Percentiles rank a stretch among this genome's conserved stretches.
Evolutionary conservation across 2,888 invertebrate species (phyloP).

Genomic region (Nesidiocoris tenuis): DNA sequence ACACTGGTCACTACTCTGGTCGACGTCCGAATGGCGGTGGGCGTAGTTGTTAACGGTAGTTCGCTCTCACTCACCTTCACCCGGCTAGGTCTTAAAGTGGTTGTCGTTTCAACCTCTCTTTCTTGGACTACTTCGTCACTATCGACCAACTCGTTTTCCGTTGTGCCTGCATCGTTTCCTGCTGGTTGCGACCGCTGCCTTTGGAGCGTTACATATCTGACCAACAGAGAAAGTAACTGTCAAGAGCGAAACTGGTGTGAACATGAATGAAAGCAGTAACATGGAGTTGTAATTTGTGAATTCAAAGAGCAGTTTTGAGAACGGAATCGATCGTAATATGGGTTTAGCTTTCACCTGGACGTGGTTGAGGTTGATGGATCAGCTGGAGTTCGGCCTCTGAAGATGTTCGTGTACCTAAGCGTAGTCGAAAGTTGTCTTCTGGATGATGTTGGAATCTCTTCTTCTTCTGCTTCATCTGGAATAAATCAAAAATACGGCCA

Average conservation of each 20-base stretch:
- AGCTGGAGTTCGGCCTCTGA: slow-evolving; percentile 44
- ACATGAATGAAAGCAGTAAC: too few relatives aligned
- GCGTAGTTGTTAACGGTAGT: slow-evolving; percentile 45
- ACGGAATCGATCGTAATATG: too few relatives aligned
- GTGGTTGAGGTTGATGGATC: slow-evolving; percentile 39
- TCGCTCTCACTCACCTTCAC: slow-evolving; percentile 51
- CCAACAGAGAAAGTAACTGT: slow-evolving; percentile 14
- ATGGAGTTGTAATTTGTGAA: too few relatives aligned
- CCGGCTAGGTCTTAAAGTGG: slow-evolving; percentile 43
- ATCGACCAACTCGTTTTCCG: slow-evolving; percentile 47
- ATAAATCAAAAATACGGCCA: too few relatives aligned
- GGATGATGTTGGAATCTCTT: slow-evolving; percentile 2
- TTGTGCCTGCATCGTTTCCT: slow-evolving; percentile 52
- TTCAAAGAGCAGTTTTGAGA: too few relatives aligned
- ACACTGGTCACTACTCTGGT: slow-evolving; percentile 58
- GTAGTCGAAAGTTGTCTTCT: slow-evolving; percentile 35
- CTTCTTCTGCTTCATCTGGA: slow-evolving; percentile 10
- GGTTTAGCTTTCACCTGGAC: slow-evolving; percentile 38
- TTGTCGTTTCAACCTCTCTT: slow-evolving; percentile 45
- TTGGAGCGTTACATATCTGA: slow-evolving; percentile 56
- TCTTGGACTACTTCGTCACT: slow-evolving; percentile 46
- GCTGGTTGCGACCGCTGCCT: slow-evolving; percentile 56
- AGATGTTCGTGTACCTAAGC: slow-evolving; percentile 47
- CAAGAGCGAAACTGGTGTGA: not conserved
- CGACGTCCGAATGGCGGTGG: slow-evolving; percentile 51